Conservation (phyloP, 2,888 invertebrate genomes). For the Marronus borbonicus region DNA sequence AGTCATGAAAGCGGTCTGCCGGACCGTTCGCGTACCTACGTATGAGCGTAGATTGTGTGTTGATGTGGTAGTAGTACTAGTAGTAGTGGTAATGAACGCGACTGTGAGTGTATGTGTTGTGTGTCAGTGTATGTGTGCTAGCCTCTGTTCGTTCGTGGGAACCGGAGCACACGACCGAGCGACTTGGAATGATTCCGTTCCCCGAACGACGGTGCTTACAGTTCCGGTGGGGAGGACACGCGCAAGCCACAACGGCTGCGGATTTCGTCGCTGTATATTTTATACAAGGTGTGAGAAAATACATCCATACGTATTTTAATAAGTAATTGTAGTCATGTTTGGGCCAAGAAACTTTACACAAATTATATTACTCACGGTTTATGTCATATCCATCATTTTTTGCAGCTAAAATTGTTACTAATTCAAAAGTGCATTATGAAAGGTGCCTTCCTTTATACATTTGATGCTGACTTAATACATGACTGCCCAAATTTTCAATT, state of each 20-base stretch:
- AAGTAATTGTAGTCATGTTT: no score
- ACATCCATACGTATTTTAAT: no score
- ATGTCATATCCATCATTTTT: no score
- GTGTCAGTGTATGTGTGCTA: constrained; percentile 24
- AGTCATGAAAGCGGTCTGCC: constrained; percentile 16
- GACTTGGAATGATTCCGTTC: constrained; percentile 65
- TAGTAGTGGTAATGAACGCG: constrained; percentile 24
- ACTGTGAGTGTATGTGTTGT: constrained; percentile 25
- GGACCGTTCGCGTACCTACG: constrained; percentile 20
- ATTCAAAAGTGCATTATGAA: no score
- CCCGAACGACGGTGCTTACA: constrained; percentile 56
- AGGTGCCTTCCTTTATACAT: no score
- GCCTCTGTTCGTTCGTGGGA: constrained; percentile 47
- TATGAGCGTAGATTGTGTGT: constrained; percentile 16
- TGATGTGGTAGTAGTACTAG: neutral
- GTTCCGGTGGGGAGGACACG: constrained; percentile 60
- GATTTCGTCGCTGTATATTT: constrained; percentile 19
- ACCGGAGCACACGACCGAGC: constrained; percentile 61
- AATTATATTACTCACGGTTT: no score
- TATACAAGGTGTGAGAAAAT: neutral
- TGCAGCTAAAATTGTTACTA: no score
- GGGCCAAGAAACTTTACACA: no score
- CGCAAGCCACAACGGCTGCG: constrained; percentile 57
- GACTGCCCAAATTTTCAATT: no score
- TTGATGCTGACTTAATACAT: no score